These are phyloP conservation scores for Aphelinus atriplicis DNA, from an alignment of 1,140 invertebrate species.

Conservation along the genomic window DNA sequence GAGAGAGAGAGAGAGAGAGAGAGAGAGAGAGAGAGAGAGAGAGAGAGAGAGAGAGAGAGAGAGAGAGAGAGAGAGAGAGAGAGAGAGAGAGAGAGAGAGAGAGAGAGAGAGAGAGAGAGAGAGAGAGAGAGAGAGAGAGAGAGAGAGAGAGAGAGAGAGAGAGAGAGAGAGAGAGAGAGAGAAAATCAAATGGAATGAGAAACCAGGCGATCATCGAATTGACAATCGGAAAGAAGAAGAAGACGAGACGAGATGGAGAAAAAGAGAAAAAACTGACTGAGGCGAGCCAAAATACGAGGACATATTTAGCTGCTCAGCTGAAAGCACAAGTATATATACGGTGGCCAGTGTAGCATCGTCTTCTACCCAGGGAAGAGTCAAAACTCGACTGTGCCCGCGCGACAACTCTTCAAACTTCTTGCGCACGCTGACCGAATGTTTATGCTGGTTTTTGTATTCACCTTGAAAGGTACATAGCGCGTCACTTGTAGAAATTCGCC, in stretches of 20 bases:
- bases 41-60: not conserved
- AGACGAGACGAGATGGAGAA: not conserved
- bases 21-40: not conserved
- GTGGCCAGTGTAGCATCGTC: not conserved
- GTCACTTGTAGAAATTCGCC: slow-evolving; percentile 11
- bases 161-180: no score
- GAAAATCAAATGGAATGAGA: no score
- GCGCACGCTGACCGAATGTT: slow-evolving; percentile 16
- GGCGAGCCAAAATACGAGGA: slow-evolving; percentile 9
- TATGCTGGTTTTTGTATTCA: slow-evolving; percentile 22
- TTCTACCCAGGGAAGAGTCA: not conserved
- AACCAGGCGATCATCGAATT: no score
- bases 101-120: not conserved
- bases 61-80: not conserved
- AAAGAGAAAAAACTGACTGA: not conserved
- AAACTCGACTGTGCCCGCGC: not conserved
- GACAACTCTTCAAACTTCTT: slow-evolving; percentile 25
- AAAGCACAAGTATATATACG: not conserved
- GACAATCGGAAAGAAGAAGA: not conserved
- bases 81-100: not conserved
- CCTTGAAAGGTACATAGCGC: slow-evolving; percentile 5
- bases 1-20: not conserved
- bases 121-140: not conserved
- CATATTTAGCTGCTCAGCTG: slow-evolving; percentile 25
- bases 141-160: not conserved